Evolutionary conservation across 2,113 vertebrate genomes (phyloP).

Genomic region (Lampris incognitus): DNA sequence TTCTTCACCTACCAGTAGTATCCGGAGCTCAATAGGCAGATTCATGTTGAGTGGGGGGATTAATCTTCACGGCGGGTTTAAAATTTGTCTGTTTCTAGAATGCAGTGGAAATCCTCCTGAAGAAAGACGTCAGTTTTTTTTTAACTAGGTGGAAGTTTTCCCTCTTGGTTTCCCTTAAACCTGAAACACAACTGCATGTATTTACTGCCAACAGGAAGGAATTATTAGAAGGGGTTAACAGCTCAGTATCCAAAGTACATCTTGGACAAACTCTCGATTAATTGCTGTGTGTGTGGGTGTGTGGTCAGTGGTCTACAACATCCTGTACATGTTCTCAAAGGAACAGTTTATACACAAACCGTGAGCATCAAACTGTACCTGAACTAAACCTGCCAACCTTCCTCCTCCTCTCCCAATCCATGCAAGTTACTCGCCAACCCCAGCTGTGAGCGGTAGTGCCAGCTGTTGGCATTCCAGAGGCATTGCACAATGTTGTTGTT

Average conservation of each 20-base stretch:
- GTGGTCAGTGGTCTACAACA: not conserved
- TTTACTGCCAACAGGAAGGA: conserved; percentile 28
- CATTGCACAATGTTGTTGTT: conserved; percentile 9
- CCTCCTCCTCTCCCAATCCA: not conserved
- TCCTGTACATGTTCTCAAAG: too few relatives aligned
- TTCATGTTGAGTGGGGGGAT: too few relatives aligned
- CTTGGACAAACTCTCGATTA: not conserved
- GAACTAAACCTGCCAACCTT: not conserved
- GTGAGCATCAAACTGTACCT: too few relatives aligned
- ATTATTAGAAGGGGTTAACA: conserved; percentile 3
- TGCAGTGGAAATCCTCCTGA: too few relatives aligned
- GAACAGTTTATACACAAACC: too few relatives aligned
- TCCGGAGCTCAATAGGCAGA: too few relatives aligned
- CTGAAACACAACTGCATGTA: not conserved
- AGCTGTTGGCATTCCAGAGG: conserved; percentile 50
- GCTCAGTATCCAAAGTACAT: not conserved
- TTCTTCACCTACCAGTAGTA: too few relatives aligned
- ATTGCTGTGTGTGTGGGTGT: not conserved
- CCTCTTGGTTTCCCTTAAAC: too few relatives aligned
- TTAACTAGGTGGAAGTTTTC: too few relatives aligned
- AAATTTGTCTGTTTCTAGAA: too few relatives aligned
- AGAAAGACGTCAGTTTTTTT: too few relatives aligned
- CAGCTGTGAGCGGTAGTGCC: conserved; percentile 6
- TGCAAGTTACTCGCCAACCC: conserved; percentile 9
- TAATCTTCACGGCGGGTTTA: too few relatives aligned